Evolutionary conservation across 2,888 invertebrate genomes (phyloP).

Genomic region (Entomobrya proxima): DNA sequence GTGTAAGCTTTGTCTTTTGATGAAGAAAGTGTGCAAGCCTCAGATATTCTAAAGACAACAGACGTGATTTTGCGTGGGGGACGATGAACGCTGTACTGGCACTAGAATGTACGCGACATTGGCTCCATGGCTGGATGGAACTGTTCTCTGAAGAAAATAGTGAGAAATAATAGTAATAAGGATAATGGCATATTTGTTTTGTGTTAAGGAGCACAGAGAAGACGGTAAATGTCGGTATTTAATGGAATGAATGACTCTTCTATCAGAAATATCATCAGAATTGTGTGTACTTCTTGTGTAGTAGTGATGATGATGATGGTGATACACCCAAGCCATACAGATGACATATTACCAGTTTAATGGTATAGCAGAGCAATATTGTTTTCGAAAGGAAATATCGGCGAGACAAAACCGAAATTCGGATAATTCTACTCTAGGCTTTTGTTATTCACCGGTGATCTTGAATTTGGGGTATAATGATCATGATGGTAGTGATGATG

Average conservation of each 20-base stretch:
- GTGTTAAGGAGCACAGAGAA: slow-evolving; percentile 40
- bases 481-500: slow-evolving; percentile 41
- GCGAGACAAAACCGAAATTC: too few relatives aligned
- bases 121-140: slow-evolving; percentile 22
- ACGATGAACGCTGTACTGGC: background rate
- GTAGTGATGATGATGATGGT: background rate
- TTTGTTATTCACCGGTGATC: slow-evolving; percentile 12
- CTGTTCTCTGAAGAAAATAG: background rate
- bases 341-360: too few relatives aligned
- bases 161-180: slow-evolving; percentile 43
- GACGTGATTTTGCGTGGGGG: too few relatives aligned
- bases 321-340: too few relatives aligned
- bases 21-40: background rate
- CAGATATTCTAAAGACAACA: too few relatives aligned
- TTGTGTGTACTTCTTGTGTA: background rate
- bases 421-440: slow-evolving; percentile 2
- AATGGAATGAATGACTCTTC: slow-evolving; percentile 57
- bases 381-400: background rate
- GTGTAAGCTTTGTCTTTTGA: background rate
- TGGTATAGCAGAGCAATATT: too few relatives aligned
- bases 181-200: slow-evolving; percentile 63
- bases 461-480: background rate
- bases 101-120: background rate
- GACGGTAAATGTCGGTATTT: slow-evolving; percentile 33
- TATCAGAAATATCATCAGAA: slow-evolving; percentile 10